phyloP scores from a whole-genome alignment of 92 coral and sea anemone genomes.

The Palythoa grandiflora region DNA sequence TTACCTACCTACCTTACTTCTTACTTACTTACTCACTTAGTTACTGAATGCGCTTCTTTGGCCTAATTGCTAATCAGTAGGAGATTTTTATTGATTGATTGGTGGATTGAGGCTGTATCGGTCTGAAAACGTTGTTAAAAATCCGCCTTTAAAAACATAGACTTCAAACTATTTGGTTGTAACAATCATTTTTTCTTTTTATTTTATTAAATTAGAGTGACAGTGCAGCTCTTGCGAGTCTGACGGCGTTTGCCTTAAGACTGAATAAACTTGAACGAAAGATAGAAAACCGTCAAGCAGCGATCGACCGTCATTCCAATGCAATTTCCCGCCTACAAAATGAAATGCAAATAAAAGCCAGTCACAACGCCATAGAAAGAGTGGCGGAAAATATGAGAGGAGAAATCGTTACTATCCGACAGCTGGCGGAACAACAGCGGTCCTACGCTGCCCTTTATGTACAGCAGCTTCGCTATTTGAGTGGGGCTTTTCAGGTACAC shows the following conservation, averaged over 20 bases:
- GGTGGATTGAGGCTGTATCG: too few relatives aligned
- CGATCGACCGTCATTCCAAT: slow-evolving; percentile 65
- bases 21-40: too few relatives aligned
- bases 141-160: neutral
- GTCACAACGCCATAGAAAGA: neutral
- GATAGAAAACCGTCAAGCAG: slow-evolving; percentile 64
- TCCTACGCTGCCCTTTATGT: neutral
- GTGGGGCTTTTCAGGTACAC: slow-evolving; percentile 21
- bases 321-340: slow-evolving; percentile 8
- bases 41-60: too few relatives aligned
- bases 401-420: neutral
- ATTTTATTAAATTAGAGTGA: neutral
- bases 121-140: too few relatives aligned
- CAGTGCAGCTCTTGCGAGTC: slow-evolving; percentile 28
- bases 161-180: neutral
- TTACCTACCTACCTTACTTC: too few relatives aligned
- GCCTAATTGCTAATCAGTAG: too few relatives aligned
- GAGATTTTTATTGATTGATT: too few relatives aligned
- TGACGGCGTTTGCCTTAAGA: slow-evolving; percentile 73
- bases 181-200: neutral
- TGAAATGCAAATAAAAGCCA: slow-evolving; percentile 27
- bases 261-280: slow-evolving; percentile 71
- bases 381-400: neutral
- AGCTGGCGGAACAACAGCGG: neutral
- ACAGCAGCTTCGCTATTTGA: neutral